Percentiles rank a stretch among this genome's conserved stretches.
Conservation (phyloP, 2,888 invertebrate genomes). For the Orthosia gracilis region DNA sequence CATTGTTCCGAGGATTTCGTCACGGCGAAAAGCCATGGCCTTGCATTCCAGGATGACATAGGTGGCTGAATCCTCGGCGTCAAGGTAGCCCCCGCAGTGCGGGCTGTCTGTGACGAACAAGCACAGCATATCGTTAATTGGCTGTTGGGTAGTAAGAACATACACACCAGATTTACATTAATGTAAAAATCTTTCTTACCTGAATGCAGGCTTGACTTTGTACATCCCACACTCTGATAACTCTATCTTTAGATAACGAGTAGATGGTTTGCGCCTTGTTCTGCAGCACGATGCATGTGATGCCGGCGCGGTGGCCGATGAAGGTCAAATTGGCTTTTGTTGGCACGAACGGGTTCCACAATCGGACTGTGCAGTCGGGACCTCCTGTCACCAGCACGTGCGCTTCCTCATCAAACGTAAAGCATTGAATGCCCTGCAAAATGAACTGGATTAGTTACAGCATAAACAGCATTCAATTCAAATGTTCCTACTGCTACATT, state of each 20-base stretch:
- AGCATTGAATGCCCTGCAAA: conserved; percentile 92
- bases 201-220: conserved; percentile 93
- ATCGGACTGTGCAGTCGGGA: conserved; percentile 93
- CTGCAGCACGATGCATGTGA: conserved; percentile 93
- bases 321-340: conserved; percentile 92
- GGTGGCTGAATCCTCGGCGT: too few relatives aligned
- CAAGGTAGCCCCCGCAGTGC: too few relatives aligned
- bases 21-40: too few relatives aligned
- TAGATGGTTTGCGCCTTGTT: conserved; percentile 92
- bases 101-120: too few relatives aligned
- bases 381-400: conserved; percentile 93
- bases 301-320: conserved; percentile 93
- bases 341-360: conserved; percentile 96
- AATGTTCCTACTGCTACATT: neutral
- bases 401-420: conserved; percentile 91
- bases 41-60: too few relatives aligned
- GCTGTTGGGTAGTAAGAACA: neutral
- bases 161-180: neutral
- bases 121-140: neutral
- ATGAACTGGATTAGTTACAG: neutral
- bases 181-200: conserved; percentile 74
- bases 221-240: conserved; percentile 95
- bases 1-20: too few relatives aligned
- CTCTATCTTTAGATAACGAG: conserved; percentile 93
- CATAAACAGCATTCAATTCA: neutral